These are phyloP conservation scores for Sylvilagus floridanus DNA, from an alignment of 2,797 vertebrate genomes.

Conservation along the genomic window DNA sequence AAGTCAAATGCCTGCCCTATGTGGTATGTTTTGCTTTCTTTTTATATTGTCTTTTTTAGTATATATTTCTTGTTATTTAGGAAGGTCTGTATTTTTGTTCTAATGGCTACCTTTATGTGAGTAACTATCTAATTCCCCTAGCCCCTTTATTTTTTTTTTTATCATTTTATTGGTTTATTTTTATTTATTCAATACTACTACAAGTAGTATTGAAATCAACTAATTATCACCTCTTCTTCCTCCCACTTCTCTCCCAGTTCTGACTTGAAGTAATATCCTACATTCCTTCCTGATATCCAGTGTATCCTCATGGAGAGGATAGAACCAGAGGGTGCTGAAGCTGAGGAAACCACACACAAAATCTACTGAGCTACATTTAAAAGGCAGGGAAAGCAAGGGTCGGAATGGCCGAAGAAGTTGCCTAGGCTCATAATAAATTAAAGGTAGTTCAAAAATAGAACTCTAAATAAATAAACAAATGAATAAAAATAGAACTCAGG, in stretches of 20 bases:
- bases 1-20: neutral
- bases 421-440: neutral
- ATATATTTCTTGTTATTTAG: constrained; percentile 16
- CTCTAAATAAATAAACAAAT: neutral
- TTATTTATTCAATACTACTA: neutral
- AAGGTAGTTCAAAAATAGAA: constrained; percentile 18
- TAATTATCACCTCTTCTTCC: neutral
- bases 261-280: neutral
- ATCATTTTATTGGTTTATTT: constrained; percentile 12
- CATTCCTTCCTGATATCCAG: neutral
- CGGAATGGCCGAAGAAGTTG: constrained; percentile 1
- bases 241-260: neutral
- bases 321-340: neutral
- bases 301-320: neutral
- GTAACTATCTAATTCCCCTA: neutral
- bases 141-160: neutral
- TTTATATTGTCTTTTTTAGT: constrained; percentile 4
- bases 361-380: constrained; percentile 12
- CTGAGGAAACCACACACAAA: constrained; percentile 12
- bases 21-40: neutral
- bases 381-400: neutral
- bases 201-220: neutral
- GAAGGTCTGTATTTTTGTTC: neutral
- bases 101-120: neutral
- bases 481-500: neutral